Percentiles rank a stretch among this genome's conserved stretches.
These are phyloP conservation scores for Coluber constrictor DNA, from an alignment of 2,797 vertebrate species.

Conservation along the genomic window DNA sequence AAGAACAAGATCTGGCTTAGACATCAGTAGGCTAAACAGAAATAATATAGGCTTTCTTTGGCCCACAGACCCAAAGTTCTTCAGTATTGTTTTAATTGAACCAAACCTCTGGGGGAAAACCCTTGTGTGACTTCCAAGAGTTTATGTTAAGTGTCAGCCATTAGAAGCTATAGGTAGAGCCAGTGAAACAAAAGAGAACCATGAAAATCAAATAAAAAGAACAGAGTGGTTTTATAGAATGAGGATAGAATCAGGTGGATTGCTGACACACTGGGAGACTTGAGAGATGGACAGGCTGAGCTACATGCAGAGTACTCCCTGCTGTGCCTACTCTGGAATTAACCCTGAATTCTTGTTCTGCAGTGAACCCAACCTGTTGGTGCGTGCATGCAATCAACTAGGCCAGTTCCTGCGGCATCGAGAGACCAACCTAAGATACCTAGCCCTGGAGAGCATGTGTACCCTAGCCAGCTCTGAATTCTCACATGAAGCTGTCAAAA, in stretches of 20 bases:
- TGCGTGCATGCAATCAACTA: constrained; percentile 76
- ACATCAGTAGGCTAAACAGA: no score
- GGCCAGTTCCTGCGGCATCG: constrained; percentile 78
- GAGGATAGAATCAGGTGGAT: neutral
- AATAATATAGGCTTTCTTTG: neutral
- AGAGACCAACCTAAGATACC: constrained; percentile 76
- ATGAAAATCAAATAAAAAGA: neutral
- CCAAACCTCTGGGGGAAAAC: neutral
- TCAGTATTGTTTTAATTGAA: no score
- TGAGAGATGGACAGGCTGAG: neutral
- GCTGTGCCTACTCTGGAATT: neutral
- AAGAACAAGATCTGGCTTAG: no score
- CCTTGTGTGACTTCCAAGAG: neutral
- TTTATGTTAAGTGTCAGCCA: neutral
- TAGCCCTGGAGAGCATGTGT: constrained; percentile 78
- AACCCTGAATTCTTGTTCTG: constrained; percentile 52
- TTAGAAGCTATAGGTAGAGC: neutral
- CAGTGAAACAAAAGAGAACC: neutral
- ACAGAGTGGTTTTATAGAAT: neutral
- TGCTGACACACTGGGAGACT: neutral
- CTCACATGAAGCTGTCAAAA: constrained; percentile 77
- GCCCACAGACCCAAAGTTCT: neutral
- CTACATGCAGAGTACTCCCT: neutral
- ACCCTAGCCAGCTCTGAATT: constrained; percentile 76
- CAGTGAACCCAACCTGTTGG: constrained; percentile 77